Evolutionary conservation across 2,797 vertebrate genomes (phyloP).

Genomic region (Hephaestus fuliginosus): DNA sequence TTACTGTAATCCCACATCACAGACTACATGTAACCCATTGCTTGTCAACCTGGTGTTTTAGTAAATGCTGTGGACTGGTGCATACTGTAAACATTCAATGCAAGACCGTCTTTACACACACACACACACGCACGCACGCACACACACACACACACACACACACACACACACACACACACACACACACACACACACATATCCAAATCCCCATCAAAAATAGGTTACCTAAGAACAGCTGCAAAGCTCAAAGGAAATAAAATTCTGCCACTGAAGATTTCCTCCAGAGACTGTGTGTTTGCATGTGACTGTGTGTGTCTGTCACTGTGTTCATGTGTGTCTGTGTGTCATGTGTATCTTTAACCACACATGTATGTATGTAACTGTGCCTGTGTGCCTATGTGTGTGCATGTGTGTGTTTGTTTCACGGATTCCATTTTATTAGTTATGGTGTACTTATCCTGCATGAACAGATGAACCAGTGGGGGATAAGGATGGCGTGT

Average conservation of each 20-base stretch:
- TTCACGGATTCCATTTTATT: conserved; percentile 33
- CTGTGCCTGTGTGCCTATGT: not conserved
- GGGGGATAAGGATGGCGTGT: conserved; percentile 13
- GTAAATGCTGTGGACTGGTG: conserved; percentile 13
- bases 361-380: not conserved
- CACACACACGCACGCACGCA: conserved; percentile 28
- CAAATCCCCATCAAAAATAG: conserved; percentile 46
- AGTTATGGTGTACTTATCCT: conserved; percentile 48
- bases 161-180: conserved; percentile 14
- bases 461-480: conserved; percentile 47
- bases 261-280: conserved; percentile 12
- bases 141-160: too few relatives aligned
- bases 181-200: conserved; percentile 21
- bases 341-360: not conserved
- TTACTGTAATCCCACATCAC: conserved; percentile 34
- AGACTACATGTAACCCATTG: conserved; percentile 25
- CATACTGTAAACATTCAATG: conserved; percentile 11
- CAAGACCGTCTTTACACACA: conserved; percentile 25
- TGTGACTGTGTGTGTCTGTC: conserved; percentile 15
- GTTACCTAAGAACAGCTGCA: conserved; percentile 44
- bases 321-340: not conserved
- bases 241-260: conserved; percentile 37
- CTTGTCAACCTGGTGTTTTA: conserved; percentile 32
- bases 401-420: conserved; percentile 5
- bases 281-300: conserved; percentile 8